phyloP scores from a whole-genome alignment of 2,888 invertebrate species.

The Cephus sareptanus region DNA sequence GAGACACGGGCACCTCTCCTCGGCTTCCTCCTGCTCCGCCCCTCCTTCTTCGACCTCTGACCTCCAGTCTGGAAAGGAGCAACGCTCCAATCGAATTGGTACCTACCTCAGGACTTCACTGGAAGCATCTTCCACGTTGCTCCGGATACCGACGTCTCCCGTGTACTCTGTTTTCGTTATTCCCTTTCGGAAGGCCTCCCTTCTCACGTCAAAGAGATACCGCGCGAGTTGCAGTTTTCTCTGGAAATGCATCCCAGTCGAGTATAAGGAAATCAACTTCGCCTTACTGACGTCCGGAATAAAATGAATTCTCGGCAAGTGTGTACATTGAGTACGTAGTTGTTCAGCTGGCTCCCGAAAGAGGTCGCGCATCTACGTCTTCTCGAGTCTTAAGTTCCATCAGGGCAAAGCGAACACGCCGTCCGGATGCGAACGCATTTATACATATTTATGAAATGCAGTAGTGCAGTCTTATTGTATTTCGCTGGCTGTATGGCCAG shows the following conservation, averaged over 20 bases:
- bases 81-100: neutral
- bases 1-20: neutral
- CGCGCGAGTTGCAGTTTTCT: neutral
- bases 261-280: neutral
- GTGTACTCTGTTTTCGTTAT: neutral
- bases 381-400: neutral
- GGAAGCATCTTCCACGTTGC: neutral
- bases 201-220: neutral
- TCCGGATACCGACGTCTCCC: neutral
- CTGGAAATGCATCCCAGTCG: neutral
- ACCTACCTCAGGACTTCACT: neutral
- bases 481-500: neutral
- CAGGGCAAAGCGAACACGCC: neutral
- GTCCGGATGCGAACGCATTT: neutral
- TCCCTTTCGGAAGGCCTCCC: neutral
- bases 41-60: neutral
- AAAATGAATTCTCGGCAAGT: neutral
- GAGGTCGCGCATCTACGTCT: neutral
- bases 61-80: neutral
- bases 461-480: neutral
- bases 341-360: neutral
- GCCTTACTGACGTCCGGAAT: neutral
- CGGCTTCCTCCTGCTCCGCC: neutral
- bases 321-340: neutral
- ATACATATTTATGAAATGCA: constrained; percentile 5